phyloP scores from a whole-genome alignment of 2,113 vertebrate species.

The Ellobius talpinus region DNA sequence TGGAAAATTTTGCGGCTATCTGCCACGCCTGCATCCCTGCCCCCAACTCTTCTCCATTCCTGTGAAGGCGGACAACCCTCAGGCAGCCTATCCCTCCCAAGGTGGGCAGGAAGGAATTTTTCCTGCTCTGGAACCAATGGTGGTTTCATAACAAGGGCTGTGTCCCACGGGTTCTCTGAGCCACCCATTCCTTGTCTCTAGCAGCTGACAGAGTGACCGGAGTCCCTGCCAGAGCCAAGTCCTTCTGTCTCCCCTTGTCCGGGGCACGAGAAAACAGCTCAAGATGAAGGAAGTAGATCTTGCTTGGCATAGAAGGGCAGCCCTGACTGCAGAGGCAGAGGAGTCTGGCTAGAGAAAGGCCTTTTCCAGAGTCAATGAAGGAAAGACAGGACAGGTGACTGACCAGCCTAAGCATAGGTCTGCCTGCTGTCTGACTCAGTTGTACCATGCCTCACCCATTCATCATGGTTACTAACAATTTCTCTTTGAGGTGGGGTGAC shows the following conservation, averaged over 20 bases:
- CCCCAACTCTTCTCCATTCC: background rate
- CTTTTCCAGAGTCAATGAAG: background rate
- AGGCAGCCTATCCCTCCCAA: slow-evolving; percentile 32
- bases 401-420: background rate
- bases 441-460: background rate
- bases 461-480: background rate
- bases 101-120: slow-evolving; percentile 74
- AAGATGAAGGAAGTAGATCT: background rate
- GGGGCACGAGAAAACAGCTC: fast-evolving
- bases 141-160: slow-evolving; percentile 67
- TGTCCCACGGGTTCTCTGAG: background rate
- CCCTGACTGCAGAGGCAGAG: background rate
- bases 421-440: slow-evolving; percentile 7
- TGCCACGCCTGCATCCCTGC: background rate
- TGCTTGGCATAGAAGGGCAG: background rate
- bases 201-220: slow-evolving; percentile 25
- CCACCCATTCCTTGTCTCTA: background rate
- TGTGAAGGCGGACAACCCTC: slow-evolving; percentile 25
- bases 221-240: background rate
- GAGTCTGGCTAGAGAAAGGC: slow-evolving; percentile 3
- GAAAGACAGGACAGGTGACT: background rate
- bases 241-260: background rate
- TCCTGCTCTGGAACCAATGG: slow-evolving; percentile 34
- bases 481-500: background rate
- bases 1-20: slow-evolving; percentile 55